A percentile compares a stretch with the other conserved stretches of the same genome.
Evolutionary conservation across 2,797 vertebrate species (phyloP).

Genomic region (Diceros bicornis): DNA sequence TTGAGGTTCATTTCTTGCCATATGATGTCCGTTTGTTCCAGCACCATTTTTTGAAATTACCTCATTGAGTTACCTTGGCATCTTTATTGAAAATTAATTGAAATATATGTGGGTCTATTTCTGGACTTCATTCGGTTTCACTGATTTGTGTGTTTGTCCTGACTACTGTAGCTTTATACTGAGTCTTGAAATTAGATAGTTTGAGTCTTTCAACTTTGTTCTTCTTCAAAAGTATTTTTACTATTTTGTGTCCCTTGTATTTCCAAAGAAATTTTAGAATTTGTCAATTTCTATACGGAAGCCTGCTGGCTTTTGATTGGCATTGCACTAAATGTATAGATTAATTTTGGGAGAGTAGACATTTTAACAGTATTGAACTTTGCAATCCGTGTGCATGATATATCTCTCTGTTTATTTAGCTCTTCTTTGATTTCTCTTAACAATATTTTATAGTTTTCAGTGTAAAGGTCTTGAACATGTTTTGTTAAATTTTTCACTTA

Average conservation of each 20-base stretch:
- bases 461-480: not conserved
- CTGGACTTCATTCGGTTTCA: too few species aligned
- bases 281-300: not conserved
- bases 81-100: too few species aligned
- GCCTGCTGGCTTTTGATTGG: not conserved
- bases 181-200: not conserved
- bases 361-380: constrained; percentile 18
- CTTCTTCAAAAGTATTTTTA: not conserved
- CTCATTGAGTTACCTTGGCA: too few species aligned
- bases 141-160: not conserved
- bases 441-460: not conserved
- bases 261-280: constrained; percentile 4
- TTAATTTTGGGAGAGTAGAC: not conserved
- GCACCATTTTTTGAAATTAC: too few species aligned
- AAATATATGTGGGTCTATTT: too few species aligned
- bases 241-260: not conserved
- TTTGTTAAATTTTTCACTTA: not conserved
- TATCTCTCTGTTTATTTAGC: not conserved
- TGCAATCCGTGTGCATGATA: not conserved
- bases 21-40: too few species aligned
- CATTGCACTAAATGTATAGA: not conserved
- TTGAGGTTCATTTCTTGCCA: too few species aligned
- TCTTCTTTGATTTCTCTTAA: not conserved
- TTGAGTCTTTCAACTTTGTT: not conserved
- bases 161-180: not conserved